phyloP scores from a whole-genome alignment of 2,888 invertebrate species.

The Pycnomerus fuliginosus region DNA sequence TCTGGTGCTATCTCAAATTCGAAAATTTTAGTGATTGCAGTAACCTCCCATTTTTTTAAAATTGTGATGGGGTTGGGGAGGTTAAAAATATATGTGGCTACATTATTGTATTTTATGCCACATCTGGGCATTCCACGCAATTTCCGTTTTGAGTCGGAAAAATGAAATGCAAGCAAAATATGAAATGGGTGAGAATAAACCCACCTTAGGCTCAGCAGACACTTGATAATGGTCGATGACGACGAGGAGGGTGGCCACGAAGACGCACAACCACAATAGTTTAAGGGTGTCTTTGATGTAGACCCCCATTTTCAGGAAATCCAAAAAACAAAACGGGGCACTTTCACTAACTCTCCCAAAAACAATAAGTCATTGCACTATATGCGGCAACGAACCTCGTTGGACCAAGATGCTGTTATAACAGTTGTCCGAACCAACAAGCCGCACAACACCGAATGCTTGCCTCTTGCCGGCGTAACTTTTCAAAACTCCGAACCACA shows the following conservation, averaged over 20 bases:
- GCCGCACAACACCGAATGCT: conserved; percentile 25
- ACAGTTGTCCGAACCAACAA: conserved; percentile 22
- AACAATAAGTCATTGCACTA: conserved; percentile 24
- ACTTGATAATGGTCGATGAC: conserved; percentile 28
- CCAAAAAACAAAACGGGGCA: conserved; percentile 4
- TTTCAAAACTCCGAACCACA: conserved; percentile 23
- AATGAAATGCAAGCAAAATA: too few species aligned
- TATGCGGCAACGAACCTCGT: conserved; percentile 4
- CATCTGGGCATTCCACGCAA: too few species aligned
- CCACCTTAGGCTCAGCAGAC: conserved; percentile 31
- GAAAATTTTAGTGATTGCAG: too few species aligned
- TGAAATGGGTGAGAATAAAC: too few species aligned
- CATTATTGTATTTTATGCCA: too few species aligned
- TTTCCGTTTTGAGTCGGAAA: too few species aligned
- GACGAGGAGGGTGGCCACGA: conserved; percentile 26
- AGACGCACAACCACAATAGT: conserved; percentile 31
- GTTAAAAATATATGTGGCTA: too few species aligned
- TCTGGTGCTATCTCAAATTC: too few species aligned
- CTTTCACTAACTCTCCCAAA: conserved; percentile 21
- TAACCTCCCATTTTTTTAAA: too few species aligned
- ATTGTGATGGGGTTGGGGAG: too few species aligned
- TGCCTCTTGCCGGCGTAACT: conserved; percentile 17
- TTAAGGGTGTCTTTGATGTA: conserved; percentile 28
- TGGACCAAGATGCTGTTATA: conserved; percentile 18
- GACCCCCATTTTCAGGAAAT: conserved; percentile 27